Conservation (phyloP, 2,888 invertebrate species). For the Agrochola lychnidis region DNA sequence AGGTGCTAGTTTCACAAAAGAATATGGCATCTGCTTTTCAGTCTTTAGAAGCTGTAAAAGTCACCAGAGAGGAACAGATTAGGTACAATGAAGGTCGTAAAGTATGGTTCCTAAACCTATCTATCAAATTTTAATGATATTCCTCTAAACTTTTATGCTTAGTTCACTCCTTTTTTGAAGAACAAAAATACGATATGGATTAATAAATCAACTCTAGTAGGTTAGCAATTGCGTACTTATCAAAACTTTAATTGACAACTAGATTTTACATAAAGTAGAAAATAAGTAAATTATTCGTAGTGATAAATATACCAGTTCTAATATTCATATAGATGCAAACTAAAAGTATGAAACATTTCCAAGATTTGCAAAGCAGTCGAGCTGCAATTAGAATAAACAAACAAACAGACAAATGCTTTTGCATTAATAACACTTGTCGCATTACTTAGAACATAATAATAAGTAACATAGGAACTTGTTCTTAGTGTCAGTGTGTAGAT, state of each 20-base stretch:
- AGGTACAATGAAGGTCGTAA: constrained; percentile 21
- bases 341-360: constrained; percentile 25
- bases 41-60: constrained; percentile 27
- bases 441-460: constrained; percentile 38
- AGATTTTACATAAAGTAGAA: background rate
- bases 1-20: background rate
- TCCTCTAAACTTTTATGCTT: constrained; percentile 1
- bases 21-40: constrained; percentile 10
- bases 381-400: constrained; percentile 54
- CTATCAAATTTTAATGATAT: constrained; percentile 1
- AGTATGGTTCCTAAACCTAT: constrained; percentile 2
- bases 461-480: constrained; percentile 40
- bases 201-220: background rate
- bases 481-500: constrained; percentile 56
- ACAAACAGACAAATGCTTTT: constrained; percentile 48
- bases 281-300: background rate
- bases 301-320: constrained; percentile 5
- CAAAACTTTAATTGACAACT: background rate
- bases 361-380: constrained; percentile 30
- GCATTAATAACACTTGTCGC: constrained; percentile 41
- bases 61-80: constrained; percentile 34
- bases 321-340: constrained; percentile 28
- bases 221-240: background rate
- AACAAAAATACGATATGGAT: background rate
- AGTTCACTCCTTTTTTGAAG: background rate